phyloP scores from a whole-genome alignment of 2,113 vertebrate species.

The Heliornis fulica region DNA sequence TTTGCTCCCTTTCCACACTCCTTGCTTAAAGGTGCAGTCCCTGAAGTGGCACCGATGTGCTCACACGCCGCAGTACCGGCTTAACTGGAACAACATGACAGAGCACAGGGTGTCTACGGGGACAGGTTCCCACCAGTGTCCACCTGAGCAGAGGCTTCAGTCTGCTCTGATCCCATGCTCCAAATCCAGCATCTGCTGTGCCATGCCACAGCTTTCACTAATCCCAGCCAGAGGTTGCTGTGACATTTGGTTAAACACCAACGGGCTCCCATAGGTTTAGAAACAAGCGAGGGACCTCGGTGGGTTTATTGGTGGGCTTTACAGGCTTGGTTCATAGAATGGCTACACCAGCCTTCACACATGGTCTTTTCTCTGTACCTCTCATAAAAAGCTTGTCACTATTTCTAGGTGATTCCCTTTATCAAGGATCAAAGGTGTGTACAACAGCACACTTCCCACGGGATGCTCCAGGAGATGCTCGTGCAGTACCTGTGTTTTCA shows the following conservation, averaged over 20 bases:
- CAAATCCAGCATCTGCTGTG: accelerated
- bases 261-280: background rate
- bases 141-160: accelerated
- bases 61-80: no score
- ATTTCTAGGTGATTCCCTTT: background rate
- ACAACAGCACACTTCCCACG: no score
- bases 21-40: background rate
- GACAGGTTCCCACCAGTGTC: background rate
- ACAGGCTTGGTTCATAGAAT: background rate
- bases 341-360: background rate
- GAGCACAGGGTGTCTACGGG: accelerated
- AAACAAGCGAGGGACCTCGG: background rate
- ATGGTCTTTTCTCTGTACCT: background rate
- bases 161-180: background rate
- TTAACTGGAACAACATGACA: background rate
- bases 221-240: background rate
- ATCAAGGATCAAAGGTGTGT: no score
- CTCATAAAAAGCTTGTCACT: background rate
- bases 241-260: background rate
- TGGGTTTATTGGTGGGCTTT: background rate
- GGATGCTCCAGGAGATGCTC: background rate
- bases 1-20: background rate
- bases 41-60: no score
- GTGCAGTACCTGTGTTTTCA: no score
- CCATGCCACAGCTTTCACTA: background rate